Base-by-base conservation (phyloP, 2,888 invertebrate genomes). In the Cancer borealis region DNA sequence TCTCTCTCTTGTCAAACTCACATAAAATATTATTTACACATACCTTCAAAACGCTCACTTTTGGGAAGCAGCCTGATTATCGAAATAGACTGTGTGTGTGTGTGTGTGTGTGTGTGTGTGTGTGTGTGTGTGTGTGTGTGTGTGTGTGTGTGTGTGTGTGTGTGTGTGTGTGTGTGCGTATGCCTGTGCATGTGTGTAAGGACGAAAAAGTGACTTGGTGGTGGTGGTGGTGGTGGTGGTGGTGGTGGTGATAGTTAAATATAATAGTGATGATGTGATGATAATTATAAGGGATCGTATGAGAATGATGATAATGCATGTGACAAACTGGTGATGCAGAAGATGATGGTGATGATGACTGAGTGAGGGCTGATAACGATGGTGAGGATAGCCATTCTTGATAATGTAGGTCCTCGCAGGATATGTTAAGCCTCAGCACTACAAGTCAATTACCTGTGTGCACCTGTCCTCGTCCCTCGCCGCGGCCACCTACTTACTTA, bases 71-170 rank as follows among this genome's bases (percentile, higher is more conserved):
- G 14, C 84, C 84, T 84, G 84, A 84, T 84, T 84, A 84, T 84
- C 17, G 30, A 84, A 84, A 84, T 30, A 84, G 39, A 39, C 0
- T 14, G 30, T 84, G 26, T 79, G 73, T 79, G 26, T 26, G 73
- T 79, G 73, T 79, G 73, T 39, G 84, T 84, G 84, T 84, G 84
- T 84, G 84, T 84, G 84, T 84, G 84, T 84, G 84, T 84, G 84
- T 84, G 84, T 84, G 84, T 84, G 84, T 84, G 84, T 84, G 84
- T 84, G 84, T 84, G 84, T 84, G 84, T 84, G 84, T 84, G 84
- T 84, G 84, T 84, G 84, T 84, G 84, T 84, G 39, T 84, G 39
- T 84, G 84, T 84, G 84, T 30, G 84, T 84, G 84, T 30, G 84
- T 84, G 30, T 66, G 66, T 66, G 66, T 66, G 66, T 66, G 66